Evolutionary conservation across 1,140 invertebrate genomes (phyloP).

Genomic region (Pectinophora gossypiella): DNA sequence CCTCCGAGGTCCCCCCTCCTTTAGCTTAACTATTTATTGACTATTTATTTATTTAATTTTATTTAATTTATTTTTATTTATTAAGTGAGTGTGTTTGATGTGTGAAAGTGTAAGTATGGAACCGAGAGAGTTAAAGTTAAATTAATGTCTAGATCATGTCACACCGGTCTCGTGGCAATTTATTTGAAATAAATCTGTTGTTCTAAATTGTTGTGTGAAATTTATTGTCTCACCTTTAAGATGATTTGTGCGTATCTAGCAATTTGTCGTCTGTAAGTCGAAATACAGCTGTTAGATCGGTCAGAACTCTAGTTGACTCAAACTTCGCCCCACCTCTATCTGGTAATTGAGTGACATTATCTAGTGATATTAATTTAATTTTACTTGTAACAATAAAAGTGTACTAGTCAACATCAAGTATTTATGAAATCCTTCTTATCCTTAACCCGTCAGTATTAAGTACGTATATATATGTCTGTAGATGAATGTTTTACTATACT

Average conservation of each 20-base stretch:
- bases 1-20: slow-evolving; percentile 57
- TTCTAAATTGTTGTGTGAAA: slow-evolving; percentile 64
- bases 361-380: slow-evolving; percentile 75
- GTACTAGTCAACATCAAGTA: slow-evolving; percentile 65
- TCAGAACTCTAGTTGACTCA: slow-evolving; percentile 59
- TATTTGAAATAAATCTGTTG: slow-evolving; percentile 74
- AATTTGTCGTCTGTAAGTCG: background rate
- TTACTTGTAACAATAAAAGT: slow-evolving; percentile 54
- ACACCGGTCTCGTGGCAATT: slow-evolving; percentile 71
- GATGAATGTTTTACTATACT: slow-evolving; percentile 6
- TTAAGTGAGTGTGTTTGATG: slow-evolving; percentile 70
- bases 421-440: slow-evolving; percentile 43
- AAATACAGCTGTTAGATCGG: slow-evolving; percentile 34
- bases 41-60: slow-evolving; percentile 75
- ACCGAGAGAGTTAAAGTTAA: slow-evolving; percentile 63
- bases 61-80: slow-evolving; percentile 73
- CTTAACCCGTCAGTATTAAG: slow-evolving; percentile 28
- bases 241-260: slow-evolving; percentile 48
- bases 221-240: slow-evolving; percentile 57
- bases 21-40: slow-evolving; percentile 74
- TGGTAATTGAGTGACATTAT: slow-evolving; percentile 70
- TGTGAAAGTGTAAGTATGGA: slow-evolving; percentile 68
- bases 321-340: slow-evolving; percentile 28
- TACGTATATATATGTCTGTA: slow-evolving; percentile 31
- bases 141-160: slow-evolving; percentile 75